A percentile compares a stretch with the other conserved stretches of the same genome.
Evolutionary conservation across 2,113 vertebrate genomes (phyloP).

Genomic region (Syngnathoides biaculeatus): DNA sequence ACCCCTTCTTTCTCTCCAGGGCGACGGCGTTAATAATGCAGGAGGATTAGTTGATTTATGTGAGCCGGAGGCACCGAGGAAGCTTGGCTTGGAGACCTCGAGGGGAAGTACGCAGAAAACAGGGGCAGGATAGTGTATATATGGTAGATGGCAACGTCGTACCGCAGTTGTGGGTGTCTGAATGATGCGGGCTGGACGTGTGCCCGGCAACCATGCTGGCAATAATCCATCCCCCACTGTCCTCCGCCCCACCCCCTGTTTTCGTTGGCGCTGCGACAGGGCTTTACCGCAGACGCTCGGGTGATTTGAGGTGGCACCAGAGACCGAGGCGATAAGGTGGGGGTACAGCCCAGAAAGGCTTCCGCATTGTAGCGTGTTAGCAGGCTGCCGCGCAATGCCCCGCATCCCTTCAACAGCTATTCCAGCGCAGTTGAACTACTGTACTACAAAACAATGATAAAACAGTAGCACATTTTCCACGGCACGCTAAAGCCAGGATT

Average conservation of each 20-base stretch:
- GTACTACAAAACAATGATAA: neutral
- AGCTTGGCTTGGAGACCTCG: conserved; percentile 48
- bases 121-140: conserved; percentile 26
- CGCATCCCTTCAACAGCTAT: neutral
- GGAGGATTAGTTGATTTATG: conserved; percentile 68
- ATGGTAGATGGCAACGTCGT: conserved; percentile 33
- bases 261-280: conserved; percentile 34
- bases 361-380: conserved; percentile 15
- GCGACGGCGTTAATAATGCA: conserved; percentile 68
- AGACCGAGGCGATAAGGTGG: conserved; percentile 5
- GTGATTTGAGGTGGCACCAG: conserved; percentile 43
- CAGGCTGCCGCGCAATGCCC: conserved; percentile 2
- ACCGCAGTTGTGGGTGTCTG: conserved; percentile 45
- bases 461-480: neutral
- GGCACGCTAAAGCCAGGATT: neutral
- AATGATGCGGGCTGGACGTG: conserved; percentile 48
- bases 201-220: conserved; percentile 40
- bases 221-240: conserved; percentile 25
- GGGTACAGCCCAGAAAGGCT: conserved; percentile 9
- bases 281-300: conserved; percentile 29
- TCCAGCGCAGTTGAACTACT: neutral
- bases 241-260: conserved; percentile 5
- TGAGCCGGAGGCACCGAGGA: conserved; percentile 51
- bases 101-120: conserved; percentile 45
- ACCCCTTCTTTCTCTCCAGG: conserved; percentile 40